These are phyloP conservation scores for Dolomedes plantarius DNA, from an alignment of 2,888 invertebrate genomes.

Conservation along the genomic window DNA sequence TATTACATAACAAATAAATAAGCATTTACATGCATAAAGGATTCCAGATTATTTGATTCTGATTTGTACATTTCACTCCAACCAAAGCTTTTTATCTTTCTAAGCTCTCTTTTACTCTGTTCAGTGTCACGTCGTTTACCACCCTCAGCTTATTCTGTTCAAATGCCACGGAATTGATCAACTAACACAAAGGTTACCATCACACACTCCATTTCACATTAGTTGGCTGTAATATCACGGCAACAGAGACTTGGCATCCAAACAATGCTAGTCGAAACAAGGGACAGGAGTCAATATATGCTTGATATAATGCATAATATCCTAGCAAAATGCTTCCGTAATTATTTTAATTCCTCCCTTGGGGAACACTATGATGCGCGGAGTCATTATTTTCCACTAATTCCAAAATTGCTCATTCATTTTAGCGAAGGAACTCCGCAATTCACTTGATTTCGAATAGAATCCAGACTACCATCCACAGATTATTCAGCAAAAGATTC, in stretches of 20 bases:
- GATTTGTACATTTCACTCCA: too few relatives aligned
- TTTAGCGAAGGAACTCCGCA: background rate
- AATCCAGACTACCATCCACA: slow-evolving; percentile 35
- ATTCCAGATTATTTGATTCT: too few relatives aligned
- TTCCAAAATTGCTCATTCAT: slow-evolving; percentile 15
- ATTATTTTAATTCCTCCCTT: slow-evolving; percentile 35
- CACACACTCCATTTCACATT: background rate
- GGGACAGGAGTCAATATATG: background rate
- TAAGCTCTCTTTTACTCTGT: too few relatives aligned
- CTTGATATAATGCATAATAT: slow-evolving; percentile 10
- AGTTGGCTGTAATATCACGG: background rate
- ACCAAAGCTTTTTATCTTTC: too few relatives aligned
- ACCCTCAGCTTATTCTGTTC: too few relatives aligned
- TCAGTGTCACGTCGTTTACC: too few relatives aligned
- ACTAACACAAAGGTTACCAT: background rate
- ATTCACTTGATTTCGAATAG: slow-evolving; percentile 15
- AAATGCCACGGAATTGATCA: too few relatives aligned
- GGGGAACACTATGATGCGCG: slow-evolving; percentile 6
- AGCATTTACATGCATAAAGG: too few relatives aligned
- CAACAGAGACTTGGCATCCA: background rate
- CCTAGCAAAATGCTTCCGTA: slow-evolving; percentile 28
- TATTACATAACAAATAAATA: too few relatives aligned
- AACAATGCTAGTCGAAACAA: background rate
- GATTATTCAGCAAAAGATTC: slow-evolving; percentile 26
- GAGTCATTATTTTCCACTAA: slow-evolving; percentile 38